Percentiles rank a stretch among this genome's conserved stretches.
Evolutionary conservation across 2,797 vertebrate genomes (phyloP).

Genomic region (Paratrypauchen microcephalus): DNA sequence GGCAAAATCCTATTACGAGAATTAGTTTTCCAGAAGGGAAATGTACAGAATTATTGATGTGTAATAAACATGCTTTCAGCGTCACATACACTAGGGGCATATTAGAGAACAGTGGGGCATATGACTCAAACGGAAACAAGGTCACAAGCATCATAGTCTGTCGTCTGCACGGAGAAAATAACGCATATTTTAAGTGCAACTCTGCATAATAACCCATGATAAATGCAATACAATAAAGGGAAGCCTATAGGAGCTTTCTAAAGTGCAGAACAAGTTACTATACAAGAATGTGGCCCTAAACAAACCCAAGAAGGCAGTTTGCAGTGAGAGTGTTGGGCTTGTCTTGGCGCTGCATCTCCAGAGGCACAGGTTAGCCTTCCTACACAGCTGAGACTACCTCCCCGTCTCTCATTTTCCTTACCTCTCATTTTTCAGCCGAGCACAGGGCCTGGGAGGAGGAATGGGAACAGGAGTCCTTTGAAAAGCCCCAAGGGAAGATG

Average conservation of each 20-base stretch:
- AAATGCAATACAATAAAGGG: slow-evolving; percentile 19
- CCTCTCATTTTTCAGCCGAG: slow-evolving; percentile 62
- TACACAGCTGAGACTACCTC: slow-evolving; percentile 58
- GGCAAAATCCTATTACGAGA: slow-evolving; percentile 84
- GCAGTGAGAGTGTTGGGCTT: slow-evolving; percentile 42
- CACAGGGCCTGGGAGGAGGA: slow-evolving; percentile 60
- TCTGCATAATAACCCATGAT: slow-evolving; percentile 37
- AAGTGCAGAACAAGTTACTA: slow-evolving; percentile 36
- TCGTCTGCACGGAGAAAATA: slow-evolving; percentile 45
- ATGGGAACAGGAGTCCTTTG: slow-evolving; percentile 61
- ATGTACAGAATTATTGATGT: slow-evolving; percentile 82
- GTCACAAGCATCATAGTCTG: slow-evolving; percentile 67
- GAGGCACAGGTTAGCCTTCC: slow-evolving; percentile 68
- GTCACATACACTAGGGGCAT: slow-evolving; percentile 70
- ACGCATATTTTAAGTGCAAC: slow-evolving; percentile 44
- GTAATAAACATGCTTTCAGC: slow-evolving; percentile 76
- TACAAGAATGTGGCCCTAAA: slow-evolving; percentile 26
- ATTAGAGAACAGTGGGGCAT: slow-evolving; percentile 68
- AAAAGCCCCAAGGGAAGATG: slow-evolving; percentile 62
- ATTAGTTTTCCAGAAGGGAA: slow-evolving; percentile 80
- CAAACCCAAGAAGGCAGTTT: slow-evolving; percentile 30
- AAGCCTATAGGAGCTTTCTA: slow-evolving; percentile 22
- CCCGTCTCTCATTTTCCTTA: slow-evolving; percentile 47
- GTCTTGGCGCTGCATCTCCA: slow-evolving; percentile 50
- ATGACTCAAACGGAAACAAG: slow-evolving; percentile 71